Evolutionary conservation across 2,888 invertebrate species (phyloP), one percentile per base, ranked within the genome.

Genomic region (Spodoptera littoralis): DNA sequence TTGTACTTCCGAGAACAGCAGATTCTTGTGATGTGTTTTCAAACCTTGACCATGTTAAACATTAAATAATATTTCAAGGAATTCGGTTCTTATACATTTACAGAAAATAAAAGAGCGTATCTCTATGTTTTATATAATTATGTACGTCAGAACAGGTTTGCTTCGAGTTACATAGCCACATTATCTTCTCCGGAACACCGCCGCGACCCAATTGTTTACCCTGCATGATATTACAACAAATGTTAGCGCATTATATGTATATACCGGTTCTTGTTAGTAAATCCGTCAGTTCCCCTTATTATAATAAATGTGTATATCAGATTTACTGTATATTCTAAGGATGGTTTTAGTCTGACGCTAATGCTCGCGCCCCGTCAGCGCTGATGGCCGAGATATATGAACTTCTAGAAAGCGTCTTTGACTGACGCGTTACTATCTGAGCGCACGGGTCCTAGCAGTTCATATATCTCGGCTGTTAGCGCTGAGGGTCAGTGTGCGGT

Each of bases 221-320:
- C 49, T 61, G 67, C 67, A 66, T 64, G 58, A 49, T 59, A 53
- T 61, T 65, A 51, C 49, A 66, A 72, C 65, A 70, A 60, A 47
- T 65, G 61, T 73, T 68, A 64, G 55, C 58, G 50, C 67, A 64
- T 68, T 66, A 67, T 80, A 77, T 73, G 78, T 70, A 76, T 73
- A 81, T 80, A 80, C 75, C 71, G 79, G 79, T 79, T 80, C 72
- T 79, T 78, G 79, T 79, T 79, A 74, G 71, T 83, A 80, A 83
- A 81, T 85, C 86, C 83, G 84, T 86, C 84, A 83, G 78, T 86
- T 84, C 83, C 73, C 82, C 83, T 78, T 85, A 72, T 75, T 58
- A 44, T 48, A 76, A 74, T 78, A 82, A 81, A 79, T 79, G 81
- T 81, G 81, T 85, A 81, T 86, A 85, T 84, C 82, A 81, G 84